phyloP scores from a whole-genome alignment of 2,888 invertebrate species.

The Melanotus villosus region DNA sequence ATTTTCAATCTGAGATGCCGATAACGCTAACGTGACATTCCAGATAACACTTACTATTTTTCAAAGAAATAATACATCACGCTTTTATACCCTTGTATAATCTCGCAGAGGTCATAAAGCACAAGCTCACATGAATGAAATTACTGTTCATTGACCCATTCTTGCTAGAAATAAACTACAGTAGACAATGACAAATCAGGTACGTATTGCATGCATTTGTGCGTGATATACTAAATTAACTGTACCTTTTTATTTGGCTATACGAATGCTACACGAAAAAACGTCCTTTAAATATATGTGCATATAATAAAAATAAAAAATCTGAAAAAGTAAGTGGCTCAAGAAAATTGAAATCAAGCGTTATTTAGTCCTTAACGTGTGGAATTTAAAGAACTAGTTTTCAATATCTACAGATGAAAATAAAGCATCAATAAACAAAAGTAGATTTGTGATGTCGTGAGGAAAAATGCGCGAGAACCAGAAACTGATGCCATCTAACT shows the following conservation, averaged over 20 bases:
- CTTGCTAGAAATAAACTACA: slow-evolving; percentile 58
- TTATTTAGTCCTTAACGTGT: too few species aligned
- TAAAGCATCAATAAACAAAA: slow-evolving; percentile 8
- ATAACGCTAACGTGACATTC: neutral
- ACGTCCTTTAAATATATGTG: neutral
- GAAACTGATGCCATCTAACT: slow-evolving; percentile 42
- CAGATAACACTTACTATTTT: slow-evolving; percentile 9
- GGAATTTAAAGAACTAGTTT: too few species aligned
- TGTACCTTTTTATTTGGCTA: slow-evolving; percentile 18
- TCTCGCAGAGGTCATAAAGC: slow-evolving; percentile 5
- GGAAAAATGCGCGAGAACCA: slow-evolving; percentile 28
- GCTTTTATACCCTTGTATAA: neutral
- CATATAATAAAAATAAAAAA: neutral
- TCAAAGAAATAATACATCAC: neutral
- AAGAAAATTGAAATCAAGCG: too few species aligned
- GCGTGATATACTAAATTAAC: slow-evolving; percentile 52
- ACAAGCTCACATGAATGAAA: slow-evolving; percentile 41
- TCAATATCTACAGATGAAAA: too few species aligned
- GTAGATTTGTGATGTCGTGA: slow-evolving; percentile 28
- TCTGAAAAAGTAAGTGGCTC: too few species aligned
- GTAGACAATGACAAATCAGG: slow-evolving; percentile 62
- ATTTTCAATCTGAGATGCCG: neutral
- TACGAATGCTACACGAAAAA: neutral
- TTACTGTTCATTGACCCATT: slow-evolving; percentile 55
- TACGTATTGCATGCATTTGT: slow-evolving; percentile 57